Conservation (phyloP, 2,113 vertebrate species). For the Phaetusa simplex region DNA sequence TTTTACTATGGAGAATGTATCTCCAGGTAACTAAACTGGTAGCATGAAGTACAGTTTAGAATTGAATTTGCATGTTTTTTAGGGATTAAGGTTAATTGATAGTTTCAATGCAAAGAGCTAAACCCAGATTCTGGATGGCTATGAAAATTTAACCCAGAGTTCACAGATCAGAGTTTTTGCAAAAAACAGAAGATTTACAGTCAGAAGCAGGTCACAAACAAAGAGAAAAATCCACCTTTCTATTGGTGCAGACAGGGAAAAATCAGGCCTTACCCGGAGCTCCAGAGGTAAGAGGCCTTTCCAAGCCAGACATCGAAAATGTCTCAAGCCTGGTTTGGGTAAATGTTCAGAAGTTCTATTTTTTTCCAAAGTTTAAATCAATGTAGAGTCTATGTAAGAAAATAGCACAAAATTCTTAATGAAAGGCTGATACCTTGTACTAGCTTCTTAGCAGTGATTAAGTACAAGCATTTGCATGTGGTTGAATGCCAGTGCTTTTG, state of each 20-base stretch:
- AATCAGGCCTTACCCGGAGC: background rate
- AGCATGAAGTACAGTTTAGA: background rate
- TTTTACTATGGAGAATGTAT: background rate
- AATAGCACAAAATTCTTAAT: background rate
- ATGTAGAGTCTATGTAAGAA: fast-evolving
- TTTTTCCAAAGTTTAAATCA: background rate
- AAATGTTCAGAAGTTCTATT: background rate
- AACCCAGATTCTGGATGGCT: background rate
- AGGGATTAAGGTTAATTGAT: background rate
- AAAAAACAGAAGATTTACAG: background rate
- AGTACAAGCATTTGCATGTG: background rate
- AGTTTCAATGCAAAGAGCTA: background rate
- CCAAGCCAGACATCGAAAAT: background rate
- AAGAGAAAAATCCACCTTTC: background rate
- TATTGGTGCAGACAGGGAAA: background rate
- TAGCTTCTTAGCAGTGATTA: background rate
- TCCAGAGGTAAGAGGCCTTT: background rate
- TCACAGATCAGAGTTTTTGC: background rate
- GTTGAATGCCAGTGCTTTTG: background rate
- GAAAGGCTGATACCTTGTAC: background rate
- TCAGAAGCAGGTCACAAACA: background rate
- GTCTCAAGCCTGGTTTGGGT: background rate
- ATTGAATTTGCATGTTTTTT: background rate
- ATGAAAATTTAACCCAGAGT: background rate
- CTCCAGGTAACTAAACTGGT: background rate